Percentiles rank a stretch among this genome's conserved stretches.
Evolutionary conservation across 2,888 invertebrate genomes (phyloP).

Genomic region (Maniola hyperantus): DNA sequence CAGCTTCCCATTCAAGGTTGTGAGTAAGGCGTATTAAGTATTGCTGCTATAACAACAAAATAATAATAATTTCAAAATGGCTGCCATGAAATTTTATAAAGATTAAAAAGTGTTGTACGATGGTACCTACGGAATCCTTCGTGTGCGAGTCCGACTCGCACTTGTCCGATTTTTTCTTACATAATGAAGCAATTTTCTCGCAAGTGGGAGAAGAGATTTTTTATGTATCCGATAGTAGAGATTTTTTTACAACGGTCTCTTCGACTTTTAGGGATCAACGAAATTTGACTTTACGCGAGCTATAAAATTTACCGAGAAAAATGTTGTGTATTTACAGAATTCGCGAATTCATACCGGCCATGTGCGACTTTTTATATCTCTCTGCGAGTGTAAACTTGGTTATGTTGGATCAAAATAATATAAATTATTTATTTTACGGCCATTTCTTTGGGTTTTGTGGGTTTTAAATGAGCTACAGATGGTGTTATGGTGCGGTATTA

Average conservation of each 20-base stretch:
- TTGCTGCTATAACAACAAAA: too few relatives aligned
- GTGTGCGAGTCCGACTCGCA: too few relatives aligned
- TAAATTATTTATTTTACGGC: conserved; percentile 18
- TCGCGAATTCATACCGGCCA: conserved; percentile 31
- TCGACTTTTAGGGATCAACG: conserved; percentile 11
- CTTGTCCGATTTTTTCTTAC: too few relatives aligned
- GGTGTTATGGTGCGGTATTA: background rate
- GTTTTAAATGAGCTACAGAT: background rate
- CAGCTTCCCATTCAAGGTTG: too few relatives aligned
- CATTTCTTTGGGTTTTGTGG: conserved; percentile 5
- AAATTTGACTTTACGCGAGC: conserved; percentile 28
- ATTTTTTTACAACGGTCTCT: conserved; percentile 4
- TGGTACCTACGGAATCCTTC: too few relatives aligned
- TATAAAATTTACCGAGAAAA: conserved; percentile 36
- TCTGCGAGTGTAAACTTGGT: conserved; percentile 18
- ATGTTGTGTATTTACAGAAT: conserved; percentile 27
- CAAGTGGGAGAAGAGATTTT: too few relatives aligned
- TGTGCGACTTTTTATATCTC: conserved; percentile 30
- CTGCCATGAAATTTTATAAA: too few relatives aligned
- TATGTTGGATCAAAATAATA: conserved; percentile 13
- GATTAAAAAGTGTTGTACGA: too few relatives aligned
- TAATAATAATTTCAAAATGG: too few relatives aligned
- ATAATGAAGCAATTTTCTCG: too few relatives aligned
- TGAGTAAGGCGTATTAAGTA: too few relatives aligned
- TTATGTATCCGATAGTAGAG: background rate